These are phyloP conservation scores for Muricea muricata DNA, from an alignment of 92 coral and sea anemone species.

Conservation along the genomic window DNA sequence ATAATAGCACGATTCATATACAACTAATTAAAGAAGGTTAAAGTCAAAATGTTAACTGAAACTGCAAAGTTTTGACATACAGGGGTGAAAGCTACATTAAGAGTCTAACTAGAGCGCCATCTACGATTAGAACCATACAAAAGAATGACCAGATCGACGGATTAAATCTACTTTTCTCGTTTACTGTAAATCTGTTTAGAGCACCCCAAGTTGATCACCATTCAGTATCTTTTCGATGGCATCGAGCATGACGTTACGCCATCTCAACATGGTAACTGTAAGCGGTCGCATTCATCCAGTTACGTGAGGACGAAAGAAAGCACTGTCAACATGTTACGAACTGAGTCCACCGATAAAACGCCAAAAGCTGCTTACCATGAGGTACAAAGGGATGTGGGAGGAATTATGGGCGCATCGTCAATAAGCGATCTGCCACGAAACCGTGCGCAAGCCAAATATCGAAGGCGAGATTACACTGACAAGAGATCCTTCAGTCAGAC, in stretches of 20 bases:
- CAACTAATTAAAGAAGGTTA: no score
- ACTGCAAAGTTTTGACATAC: no score
- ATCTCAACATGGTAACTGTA: not conserved
- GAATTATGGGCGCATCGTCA: not conserved
- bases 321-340: not conserved
- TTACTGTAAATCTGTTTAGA: not conserved
- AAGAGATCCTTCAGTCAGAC: not conserved
- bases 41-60: no score
- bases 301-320: not conserved
- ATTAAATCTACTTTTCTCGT: not conserved
- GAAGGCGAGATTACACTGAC: not conserved
- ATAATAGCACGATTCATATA: no score
- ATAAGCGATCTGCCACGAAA: constrained; percentile 20
- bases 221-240: not conserved
- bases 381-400: not conserved
- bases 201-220: not conserved
- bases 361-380: not conserved
- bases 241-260: not conserved
- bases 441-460: not conserved
- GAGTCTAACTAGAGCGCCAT: no score
- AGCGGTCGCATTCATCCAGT: not conserved
- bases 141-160: no score
- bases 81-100: no score
- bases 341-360: not conserved
- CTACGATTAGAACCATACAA: no score